Evolutionary conservation across 2,113 vertebrate species (phyloP).

Genomic region (Hypomesus transpacificus): DNA sequence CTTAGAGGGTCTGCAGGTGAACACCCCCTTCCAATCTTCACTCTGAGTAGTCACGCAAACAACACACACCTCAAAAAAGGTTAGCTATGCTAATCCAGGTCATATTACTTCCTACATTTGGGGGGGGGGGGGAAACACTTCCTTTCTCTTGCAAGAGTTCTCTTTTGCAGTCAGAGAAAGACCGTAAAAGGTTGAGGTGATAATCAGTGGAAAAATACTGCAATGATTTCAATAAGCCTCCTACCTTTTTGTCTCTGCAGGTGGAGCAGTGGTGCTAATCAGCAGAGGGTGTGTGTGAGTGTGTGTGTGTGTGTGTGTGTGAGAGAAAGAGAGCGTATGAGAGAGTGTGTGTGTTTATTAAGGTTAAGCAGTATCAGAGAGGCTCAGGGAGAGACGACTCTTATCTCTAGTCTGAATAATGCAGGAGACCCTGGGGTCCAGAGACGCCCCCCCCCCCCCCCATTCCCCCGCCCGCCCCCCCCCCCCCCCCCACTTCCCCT

Average conservation of each 20-base stretch:
- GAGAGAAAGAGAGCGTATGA: not conserved
- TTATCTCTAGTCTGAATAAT: too few relatives aligned
- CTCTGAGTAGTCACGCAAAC: not conserved
- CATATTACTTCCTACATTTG: constrained; percentile 23
- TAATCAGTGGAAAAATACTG: constrained; percentile 4
- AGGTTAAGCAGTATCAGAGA: not conserved
- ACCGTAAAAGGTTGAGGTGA: constrained; percentile 10
- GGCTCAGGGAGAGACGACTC: too few relatives aligned
- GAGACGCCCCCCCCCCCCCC: constrained; percentile 20
- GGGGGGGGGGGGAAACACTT: too few relatives aligned
- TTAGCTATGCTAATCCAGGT: constrained; percentile 30
- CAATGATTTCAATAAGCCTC: not conserved
- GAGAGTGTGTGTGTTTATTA: not conserved
- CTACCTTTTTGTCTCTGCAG: constrained; percentile 4
- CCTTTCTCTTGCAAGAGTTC: not conserved
- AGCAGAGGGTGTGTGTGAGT: not conserved
- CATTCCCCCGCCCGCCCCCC: not conserved
- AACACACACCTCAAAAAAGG: constrained; percentile 10
- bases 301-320: not conserved
- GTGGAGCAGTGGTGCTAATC: constrained; percentile 22
- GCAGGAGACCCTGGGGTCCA: constrained; percentile 22
- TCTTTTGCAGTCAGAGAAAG: constrained; percentile 18
- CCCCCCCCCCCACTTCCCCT: not conserved
- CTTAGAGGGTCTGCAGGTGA: not conserved
- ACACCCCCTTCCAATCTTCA: not conserved